Percentiles rank a stretch among this genome's conserved stretches.
Conservation (phyloP, 1,140 invertebrate genomes). For the Neodiprion fabricii region DNA sequence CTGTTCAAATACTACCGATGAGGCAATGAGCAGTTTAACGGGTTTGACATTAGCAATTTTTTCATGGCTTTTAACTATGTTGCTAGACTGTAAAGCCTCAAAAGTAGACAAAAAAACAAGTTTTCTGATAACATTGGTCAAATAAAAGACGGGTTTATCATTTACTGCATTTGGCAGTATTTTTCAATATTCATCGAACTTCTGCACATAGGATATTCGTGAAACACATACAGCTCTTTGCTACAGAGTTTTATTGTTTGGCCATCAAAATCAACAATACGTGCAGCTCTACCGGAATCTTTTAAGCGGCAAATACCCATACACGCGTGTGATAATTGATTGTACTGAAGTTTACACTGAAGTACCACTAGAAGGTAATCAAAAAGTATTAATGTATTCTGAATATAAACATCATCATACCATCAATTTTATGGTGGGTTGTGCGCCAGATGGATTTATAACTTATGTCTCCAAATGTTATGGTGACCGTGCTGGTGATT, state of each 20-base stretch:
- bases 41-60: slow-evolving; percentile 19
- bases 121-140: background rate
- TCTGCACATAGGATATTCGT: background rate
- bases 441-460: too few species aligned
- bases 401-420: slow-evolving; percentile 24
- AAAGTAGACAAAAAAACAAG: slow-evolving; percentile 5
- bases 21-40: slow-evolving; percentile 20
- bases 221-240: slow-evolving; percentile 17
- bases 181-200: slow-evolving; percentile 27
- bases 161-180: background rate
- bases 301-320: slow-evolving; percentile 38
- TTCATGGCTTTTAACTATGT: slow-evolving; percentile 16
- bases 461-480: too few species aligned
- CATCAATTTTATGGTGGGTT: too few species aligned
- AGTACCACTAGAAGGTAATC: slow-evolving; percentile 25
- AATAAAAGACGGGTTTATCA: background rate
- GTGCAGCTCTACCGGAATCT: slow-evolving; percentile 33
- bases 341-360: slow-evolving; percentile 32
- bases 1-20: slow-evolving; percentile 17
- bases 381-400: slow-evolving; percentile 28
- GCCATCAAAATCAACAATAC: slow-evolving; percentile 25
- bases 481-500: too few species aligned
- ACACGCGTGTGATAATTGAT: slow-evolving; percentile 32
- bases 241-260: slow-evolving; percentile 27
- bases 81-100: slow-evolving; percentile 7